phyloP scores from a whole-genome alignment of 1,140 invertebrate genomes.

The Agrypnia vestita region DNA sequence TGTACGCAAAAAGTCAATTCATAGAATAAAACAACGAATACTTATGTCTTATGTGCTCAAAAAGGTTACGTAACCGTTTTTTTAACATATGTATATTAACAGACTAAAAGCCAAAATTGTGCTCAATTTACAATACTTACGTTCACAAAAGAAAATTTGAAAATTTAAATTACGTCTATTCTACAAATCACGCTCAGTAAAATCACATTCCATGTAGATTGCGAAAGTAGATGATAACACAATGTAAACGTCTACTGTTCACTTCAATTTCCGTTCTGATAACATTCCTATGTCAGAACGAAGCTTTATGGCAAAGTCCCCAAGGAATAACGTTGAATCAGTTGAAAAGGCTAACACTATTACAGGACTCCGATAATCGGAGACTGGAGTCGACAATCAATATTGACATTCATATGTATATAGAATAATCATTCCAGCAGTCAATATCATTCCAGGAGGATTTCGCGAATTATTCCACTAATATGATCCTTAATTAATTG shows the following conservation, averaged over 20 bases:
- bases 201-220: constrained; percentile 4
- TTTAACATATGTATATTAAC: too few relatives aligned
- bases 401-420: background rate
- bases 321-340: constrained; percentile 21
- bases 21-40: too few relatives aligned
- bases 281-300: constrained; percentile 9
- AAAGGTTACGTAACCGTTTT: too few relatives aligned
- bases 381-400: constrained; percentile 12
- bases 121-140: too few relatives aligned
- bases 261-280: constrained; percentile 25
- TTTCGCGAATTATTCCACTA: background rate
- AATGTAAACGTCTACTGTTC: background rate
- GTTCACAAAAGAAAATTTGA: too few relatives aligned
- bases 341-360: constrained; percentile 34
- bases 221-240: background rate
- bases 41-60: too few relatives aligned
- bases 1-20: too few relatives aligned
- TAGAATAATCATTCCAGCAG: background rate
- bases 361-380: background rate
- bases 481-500: background rate
- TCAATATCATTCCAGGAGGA: background rate
- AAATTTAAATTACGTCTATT: too few relatives aligned
- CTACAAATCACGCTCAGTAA: background rate
- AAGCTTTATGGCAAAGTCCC: constrained; percentile 25
- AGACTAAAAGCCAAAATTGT: too few relatives aligned